Evolutionary conservation across 2,888 invertebrate genomes (phyloP).

Genomic region (Anthoptus insignis): DNA sequence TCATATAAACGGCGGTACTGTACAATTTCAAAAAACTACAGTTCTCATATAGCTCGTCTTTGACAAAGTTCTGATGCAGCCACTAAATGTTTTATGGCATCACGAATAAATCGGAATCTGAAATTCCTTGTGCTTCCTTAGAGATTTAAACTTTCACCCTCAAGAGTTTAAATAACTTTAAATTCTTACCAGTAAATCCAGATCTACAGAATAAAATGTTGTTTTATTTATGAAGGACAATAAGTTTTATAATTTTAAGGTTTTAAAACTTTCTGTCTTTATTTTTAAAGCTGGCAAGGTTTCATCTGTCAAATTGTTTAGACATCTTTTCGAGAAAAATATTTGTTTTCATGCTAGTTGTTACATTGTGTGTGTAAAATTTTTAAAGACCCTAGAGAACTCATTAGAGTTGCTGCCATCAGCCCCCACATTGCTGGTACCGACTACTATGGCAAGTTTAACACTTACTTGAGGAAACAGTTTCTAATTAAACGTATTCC

Average conservation of each 20-base stretch:
- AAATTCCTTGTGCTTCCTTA: constrained; percentile 37
- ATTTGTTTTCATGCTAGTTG: no score
- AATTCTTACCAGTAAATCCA: constrained; percentile 24
- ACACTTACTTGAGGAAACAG: no score
- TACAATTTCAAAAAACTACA: constrained; percentile 29
- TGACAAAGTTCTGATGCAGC: constrained; percentile 39
- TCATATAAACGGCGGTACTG: constrained; percentile 5
- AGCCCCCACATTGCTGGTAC: no score
- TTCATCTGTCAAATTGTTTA: no score
- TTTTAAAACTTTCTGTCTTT: not conserved
- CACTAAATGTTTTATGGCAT: constrained; percentile 41
- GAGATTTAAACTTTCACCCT: constrained; percentile 34
- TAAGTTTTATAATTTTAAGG: not conserved
- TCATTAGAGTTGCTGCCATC: no score
- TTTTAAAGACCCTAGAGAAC: no score
- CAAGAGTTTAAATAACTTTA: constrained; percentile 30
- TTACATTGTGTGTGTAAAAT: no score
- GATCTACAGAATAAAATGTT: constrained; percentile 27
- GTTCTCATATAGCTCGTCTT: constrained; percentile 21
- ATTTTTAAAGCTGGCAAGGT: not conserved
- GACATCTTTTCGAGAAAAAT: no score
- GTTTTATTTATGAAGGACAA: constrained; percentile 24
- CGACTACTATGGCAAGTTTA: no score
- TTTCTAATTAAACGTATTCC: no score
- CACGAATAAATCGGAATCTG: constrained; percentile 37